Percentiles rank a stretch among this genome's conserved stretches.
phyloP scores from a whole-genome alignment of 2,797 vertebrate genomes.

The Microhierax caerulescens region DNA sequence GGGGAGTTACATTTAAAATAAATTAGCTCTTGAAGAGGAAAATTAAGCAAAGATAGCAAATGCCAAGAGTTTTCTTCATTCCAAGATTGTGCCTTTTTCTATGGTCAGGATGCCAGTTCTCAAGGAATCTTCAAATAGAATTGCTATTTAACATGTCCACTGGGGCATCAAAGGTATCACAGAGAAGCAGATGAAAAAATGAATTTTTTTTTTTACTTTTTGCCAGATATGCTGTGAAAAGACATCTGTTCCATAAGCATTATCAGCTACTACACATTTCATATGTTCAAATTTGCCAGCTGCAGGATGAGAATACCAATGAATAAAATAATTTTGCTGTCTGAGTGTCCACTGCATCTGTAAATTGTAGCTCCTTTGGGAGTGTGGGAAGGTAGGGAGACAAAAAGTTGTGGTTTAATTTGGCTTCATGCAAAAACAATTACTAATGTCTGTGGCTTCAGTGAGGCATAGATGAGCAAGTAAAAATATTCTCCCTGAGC shows the following conservation, averaged over 20 bases:
- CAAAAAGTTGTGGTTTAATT: background rate
- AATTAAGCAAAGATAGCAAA: background rate
- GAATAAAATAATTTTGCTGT: background rate
- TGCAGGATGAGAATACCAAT: background rate
- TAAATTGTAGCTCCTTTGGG: background rate
- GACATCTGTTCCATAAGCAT: background rate
- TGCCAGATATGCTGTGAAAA: background rate
- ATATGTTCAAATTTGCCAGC: background rate
- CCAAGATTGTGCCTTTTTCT: background rate
- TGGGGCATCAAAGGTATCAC: background rate
- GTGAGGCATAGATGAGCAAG: background rate
- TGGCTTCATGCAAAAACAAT: background rate
- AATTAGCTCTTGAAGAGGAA: background rate
- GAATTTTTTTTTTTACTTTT: background rate
- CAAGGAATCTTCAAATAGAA: background rate
- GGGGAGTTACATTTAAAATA: background rate
- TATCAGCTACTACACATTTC: constrained; percentile 27
- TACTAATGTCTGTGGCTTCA: background rate
- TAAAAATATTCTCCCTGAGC: background rate
- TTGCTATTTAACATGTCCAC: background rate
- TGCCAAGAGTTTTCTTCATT: background rate
- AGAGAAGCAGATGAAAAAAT: background rate
- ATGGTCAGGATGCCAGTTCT: background rate
- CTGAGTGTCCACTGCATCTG: background rate
- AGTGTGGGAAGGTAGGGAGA: background rate